phyloP scores from a whole-genome alignment of 2,888 invertebrate species.

The Achlya flavicornis region DNA sequence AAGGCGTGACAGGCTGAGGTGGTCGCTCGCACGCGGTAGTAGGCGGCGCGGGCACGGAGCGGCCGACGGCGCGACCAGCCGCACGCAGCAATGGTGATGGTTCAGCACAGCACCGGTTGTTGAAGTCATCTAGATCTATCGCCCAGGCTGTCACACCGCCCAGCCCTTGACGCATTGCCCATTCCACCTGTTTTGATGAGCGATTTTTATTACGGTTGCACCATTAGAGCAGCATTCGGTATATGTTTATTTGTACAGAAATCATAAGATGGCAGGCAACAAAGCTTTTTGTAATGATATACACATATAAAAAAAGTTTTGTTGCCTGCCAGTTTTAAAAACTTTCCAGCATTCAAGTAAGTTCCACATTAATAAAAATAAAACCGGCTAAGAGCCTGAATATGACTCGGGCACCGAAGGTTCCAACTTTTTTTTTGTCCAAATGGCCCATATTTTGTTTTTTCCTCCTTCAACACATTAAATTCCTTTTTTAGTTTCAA shows the following conservation, averaged over 20 bases:
- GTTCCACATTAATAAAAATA: too few species aligned
- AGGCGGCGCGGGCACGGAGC: slow-evolving; percentile 78
- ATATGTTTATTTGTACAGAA: background rate
- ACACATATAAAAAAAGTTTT: too few species aligned
- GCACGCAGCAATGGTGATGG: slow-evolving; percentile 90
- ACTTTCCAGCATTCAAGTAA: too few species aligned
- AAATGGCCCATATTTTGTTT: too few species aligned
- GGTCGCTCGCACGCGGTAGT: slow-evolving; percentile 87
- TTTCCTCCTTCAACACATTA: too few species aligned
- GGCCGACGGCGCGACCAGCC: slow-evolving; percentile 90
- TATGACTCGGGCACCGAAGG: too few species aligned
- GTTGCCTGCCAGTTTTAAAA: too few species aligned
- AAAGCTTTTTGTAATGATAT: too few species aligned
- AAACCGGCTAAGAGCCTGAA: too few species aligned
- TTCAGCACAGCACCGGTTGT: slow-evolving; percentile 92
- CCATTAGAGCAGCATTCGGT: background rate
- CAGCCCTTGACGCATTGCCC: slow-evolving; percentile 88
- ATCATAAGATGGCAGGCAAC: too few species aligned
- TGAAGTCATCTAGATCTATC: slow-evolving; percentile 93
- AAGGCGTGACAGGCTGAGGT: slow-evolving; percentile 88
- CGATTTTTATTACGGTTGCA: background rate
- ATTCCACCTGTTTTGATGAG: slow-evolving; percentile 83
- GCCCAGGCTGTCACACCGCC: slow-evolving; percentile 95
- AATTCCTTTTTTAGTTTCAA: too few species aligned
- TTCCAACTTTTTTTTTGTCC: too few species aligned